A percentile compares a stretch with the other conserved stretches of the same genome.
phyloP scores from a whole-genome alignment of 2,797 vertebrate species.

The Atherinosoma microstoma region DNA sequence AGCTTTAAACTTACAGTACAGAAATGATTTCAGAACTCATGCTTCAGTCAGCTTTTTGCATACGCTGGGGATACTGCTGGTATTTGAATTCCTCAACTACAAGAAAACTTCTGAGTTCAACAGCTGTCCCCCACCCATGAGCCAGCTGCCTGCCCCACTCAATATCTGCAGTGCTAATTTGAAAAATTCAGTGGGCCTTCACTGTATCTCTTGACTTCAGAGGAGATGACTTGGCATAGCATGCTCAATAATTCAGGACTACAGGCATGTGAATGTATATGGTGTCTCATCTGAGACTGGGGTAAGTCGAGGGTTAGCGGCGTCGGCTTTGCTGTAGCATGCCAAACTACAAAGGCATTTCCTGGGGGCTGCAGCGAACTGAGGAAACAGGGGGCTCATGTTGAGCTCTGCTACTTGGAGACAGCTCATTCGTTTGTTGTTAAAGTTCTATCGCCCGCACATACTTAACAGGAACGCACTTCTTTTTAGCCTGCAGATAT shows the following conservation, averaged over 20 bases:
- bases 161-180: constrained; percentile 61
- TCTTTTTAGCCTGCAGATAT: constrained; percentile 68
- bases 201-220: constrained; percentile 70
- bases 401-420: constrained; percentile 70
- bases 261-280: constrained; percentile 74
- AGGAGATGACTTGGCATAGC: constrained; percentile 70
- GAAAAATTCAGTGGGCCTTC: constrained; percentile 65
- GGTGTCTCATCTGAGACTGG: constrained; percentile 72
- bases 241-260: constrained; percentile 78
- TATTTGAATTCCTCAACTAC: constrained; percentile 36
- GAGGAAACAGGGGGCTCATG: constrained; percentile 58
- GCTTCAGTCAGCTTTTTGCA: constrained; percentile 35
- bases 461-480: constrained; percentile 51
- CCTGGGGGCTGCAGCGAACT: constrained; percentile 67
- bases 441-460: constrained; percentile 59
- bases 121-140: constrained; percentile 10
- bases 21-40: constrained; percentile 9
- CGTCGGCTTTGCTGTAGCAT: constrained; percentile 60
- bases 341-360: constrained; percentile 78
- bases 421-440: constrained; percentile 71
- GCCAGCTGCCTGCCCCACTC: constrained; percentile 26
- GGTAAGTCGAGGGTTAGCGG: constrained; percentile 77
- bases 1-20: not conserved
- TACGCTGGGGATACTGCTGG: constrained; percentile 7
- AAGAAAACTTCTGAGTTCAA: constrained; percentile 1